Base-by-base conservation (phyloP, 2,113 vertebrate genomes). In the Oryzias melastigma region DNA sequence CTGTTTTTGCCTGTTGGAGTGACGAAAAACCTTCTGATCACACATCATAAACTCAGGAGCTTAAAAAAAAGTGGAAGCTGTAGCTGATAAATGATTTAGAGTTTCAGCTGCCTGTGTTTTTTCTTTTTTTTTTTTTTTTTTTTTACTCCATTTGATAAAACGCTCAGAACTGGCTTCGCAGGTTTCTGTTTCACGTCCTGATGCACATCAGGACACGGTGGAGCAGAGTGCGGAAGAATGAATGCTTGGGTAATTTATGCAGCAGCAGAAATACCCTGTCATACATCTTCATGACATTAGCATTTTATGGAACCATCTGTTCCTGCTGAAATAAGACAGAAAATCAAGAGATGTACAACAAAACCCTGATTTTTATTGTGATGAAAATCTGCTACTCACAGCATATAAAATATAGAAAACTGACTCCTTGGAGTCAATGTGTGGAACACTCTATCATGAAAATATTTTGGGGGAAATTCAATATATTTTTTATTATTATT, bases 241-340 rank as follows among this genome's bases (percentile, higher is more conserved):
- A 20, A 63, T 53, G 76, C 78, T 66, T 48, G 50, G 78, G 73
- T 1, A 6, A 68, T 75, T 82, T 50, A 49, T 58, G 56, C 66
- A 49, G 0, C 29, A 54, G 64, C 52, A 55, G 41, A 73, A 45
- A 73, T 68, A 49, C 52, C 6, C 59, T 59, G 64, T 58, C 56
- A n/a, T 70, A 68, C 64, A 77, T 81, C 73, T 77, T 66, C 59
- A 17, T 49, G 62, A 71, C 48, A 56, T 66, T 44, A 58, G 56
- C 22, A 2, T 67, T 75, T 72, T 52, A 52, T 71, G 3, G 3
- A 73, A 20, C 75, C 80, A 85, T 85, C 77, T 87, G 82, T 73
- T 83, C 54, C 4, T 18, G 41, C 20, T 12, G 49, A 62, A 53
- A 41, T 76, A 64, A 55, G 42, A 57, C 1, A 7, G 22, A 60